Percentiles rank a stretch among this genome's conserved stretches.
Evolutionary conservation across 2,113 vertebrate species (phyloP).

Genomic region (Catharus bicknelli): DNA sequence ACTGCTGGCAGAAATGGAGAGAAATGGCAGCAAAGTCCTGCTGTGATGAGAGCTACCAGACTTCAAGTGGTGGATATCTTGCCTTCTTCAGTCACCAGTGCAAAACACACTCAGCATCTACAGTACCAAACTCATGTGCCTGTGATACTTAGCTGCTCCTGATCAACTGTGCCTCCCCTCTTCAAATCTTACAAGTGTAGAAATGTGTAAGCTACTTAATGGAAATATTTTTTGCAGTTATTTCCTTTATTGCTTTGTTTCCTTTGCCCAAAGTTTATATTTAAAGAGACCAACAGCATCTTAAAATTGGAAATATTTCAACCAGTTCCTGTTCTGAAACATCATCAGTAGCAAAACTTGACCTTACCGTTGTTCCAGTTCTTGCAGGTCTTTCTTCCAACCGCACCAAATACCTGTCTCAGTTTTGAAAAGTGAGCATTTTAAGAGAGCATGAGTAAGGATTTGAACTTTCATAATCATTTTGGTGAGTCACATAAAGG

Average conservation of each 20-base stretch:
- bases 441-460: not conserved
- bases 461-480: not conserved
- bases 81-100: not conserved
- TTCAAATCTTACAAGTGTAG: not conserved
- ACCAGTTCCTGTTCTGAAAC: not conserved
- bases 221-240: not conserved
- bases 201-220: not conserved
- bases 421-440: not conserved
- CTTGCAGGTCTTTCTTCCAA: not conserved
- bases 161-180: not conserved
- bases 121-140: not conserved
- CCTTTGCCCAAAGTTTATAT: not conserved
- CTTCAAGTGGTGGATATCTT: not conserved
- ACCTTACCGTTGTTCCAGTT: not conserved
- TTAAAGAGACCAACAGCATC: not conserved
- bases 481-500: not conserved
- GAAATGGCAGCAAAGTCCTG: slow-evolving; percentile 15
- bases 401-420: not conserved
- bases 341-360: not conserved
- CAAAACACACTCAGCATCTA: not conserved
- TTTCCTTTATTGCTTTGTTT: not conserved
- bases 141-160: not conserved
- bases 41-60: not conserved
- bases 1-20: slow-evolving; percentile 32
- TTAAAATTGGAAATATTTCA: not conserved